A percentile compares a stretch with the other conserved stretches of the same genome.
Conservation (phyloP, 2,888 invertebrate genomes). For the Malacosoma neustria region DNA sequence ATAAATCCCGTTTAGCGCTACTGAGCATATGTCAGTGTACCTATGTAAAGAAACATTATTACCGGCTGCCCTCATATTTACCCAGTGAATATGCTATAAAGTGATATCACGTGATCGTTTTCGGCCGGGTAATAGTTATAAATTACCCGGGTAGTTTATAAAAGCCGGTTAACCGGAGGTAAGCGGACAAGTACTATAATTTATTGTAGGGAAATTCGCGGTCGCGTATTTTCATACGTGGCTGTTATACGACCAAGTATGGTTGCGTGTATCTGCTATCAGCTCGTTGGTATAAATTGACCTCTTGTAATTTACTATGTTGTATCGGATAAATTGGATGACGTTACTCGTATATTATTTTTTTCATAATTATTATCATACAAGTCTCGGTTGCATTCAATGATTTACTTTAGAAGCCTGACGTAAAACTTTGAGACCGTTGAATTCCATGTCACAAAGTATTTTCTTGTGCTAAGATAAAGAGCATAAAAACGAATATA, state of each 20-base stretch:
- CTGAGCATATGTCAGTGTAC: constrained; percentile 1
- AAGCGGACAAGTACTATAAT: constrained; percentile 70
- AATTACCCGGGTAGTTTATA: constrained; percentile 73
- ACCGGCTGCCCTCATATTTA: constrained; percentile 64
- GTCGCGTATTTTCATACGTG: constrained; percentile 58
- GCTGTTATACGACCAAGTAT: constrained; percentile 26
- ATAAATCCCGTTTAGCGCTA: neutral
- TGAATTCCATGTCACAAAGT: too few species aligned
- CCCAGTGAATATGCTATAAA: constrained; percentile 67
- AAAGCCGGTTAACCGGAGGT: constrained; percentile 75
- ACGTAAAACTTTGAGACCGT: too few species aligned
- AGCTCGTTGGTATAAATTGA: constrained; percentile 6
- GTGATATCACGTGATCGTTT: constrained; percentile 73
- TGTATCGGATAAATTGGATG: too few species aligned
- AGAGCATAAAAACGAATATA: too few species aligned
- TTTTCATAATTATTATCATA: too few species aligned
- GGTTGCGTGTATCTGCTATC: constrained; percentile 6
- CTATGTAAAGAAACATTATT: constrained; percentile 21
- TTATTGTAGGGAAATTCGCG: constrained; percentile 71
- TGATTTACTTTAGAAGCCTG: too few species aligned
- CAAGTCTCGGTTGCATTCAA: too few species aligned
- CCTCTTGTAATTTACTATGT: constrained; percentile 8
- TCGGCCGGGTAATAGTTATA: constrained; percentile 72
- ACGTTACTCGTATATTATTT: too few species aligned
- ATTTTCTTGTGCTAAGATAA: too few species aligned